Base-by-base conservation (phyloP, 1,140 invertebrate species). In the Pectinophora gossypiella region DNA sequence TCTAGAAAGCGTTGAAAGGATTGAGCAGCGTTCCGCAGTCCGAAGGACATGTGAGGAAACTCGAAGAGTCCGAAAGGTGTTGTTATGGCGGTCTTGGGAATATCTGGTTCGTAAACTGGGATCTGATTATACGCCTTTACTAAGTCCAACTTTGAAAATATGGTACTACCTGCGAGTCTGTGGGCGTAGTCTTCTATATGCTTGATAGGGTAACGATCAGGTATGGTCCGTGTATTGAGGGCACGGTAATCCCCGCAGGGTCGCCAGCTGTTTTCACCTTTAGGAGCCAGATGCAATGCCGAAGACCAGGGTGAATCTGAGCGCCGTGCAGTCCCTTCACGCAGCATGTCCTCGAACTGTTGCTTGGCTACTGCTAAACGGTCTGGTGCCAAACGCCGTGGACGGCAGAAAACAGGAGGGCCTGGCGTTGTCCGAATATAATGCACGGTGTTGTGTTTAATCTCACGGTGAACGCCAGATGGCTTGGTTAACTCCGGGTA, bases 1-100 rank as follows among this genome's bases (percentile, higher is more conserved):
- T 89, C 72, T 53, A 91, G 89, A 18, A 87, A 75, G 3, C 89
- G 52, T 59, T 90, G 85, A 49, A 90, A 91, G 0, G 72, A 76
- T 56, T 82, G 71, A 0, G 66, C 66, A 6, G 72, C 69, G 44
- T 83, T 79, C 5, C 56, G 15, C 9, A 84, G 48, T 4, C 74
- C 68, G 50, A 80, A 74, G 48, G 62, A 6, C 23, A 27, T 27
- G 23, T 27, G 12, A 12, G 23, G 23, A 12, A 27, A 27, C 12
- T 27, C 23, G 23, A 27, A 27, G 12, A 27, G 23, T 6, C 73
- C 76, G 48, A 70, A 80, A 7, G 74, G 69, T 6, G 70, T 84
- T 15, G 58, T 76, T 35, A 83, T 27, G 23, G 23, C 23, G 5
- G 23, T 27, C 12, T 27, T 27, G 12, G 5, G 12, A 27, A 27